Base-by-base conservation (phyloP, 2,888 invertebrate genomes). In the Lycophotia porphyrea region DNA sequence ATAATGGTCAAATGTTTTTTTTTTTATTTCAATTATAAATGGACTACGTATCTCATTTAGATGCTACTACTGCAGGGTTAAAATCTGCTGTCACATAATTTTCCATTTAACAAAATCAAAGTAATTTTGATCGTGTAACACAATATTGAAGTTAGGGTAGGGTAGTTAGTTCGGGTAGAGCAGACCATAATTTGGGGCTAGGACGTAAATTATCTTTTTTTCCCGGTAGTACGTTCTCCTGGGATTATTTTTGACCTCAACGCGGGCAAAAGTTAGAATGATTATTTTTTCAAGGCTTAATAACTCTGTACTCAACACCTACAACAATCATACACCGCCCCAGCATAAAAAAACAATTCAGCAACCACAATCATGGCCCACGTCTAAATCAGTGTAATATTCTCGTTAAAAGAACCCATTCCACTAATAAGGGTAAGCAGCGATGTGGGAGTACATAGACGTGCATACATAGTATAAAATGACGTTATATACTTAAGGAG, bases 341-440 rank as follows among this genome's bases (percentile, higher is more conserved):
- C 44, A 47, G 44, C 18, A 21, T n/a, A 5, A 47, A 18, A 49
- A 76, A 42, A 31, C 13, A 79, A 73, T 42, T 64, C 34, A 34
- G 18, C 11, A 21, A 13, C 47, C 31, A 49, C 66, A 44, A 49
- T 47, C 31, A 55, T 71, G 39, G 49, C 71, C 78, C 67, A 73
- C 72, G 60, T 64, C 39, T 73, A 77, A 85, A 85, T 76, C 68
- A 72, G 69, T 27, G 72, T 55, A 60, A 69, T 73, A 80, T 68
- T 64, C 60, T 58, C 58, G 68, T 84, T 81, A 84, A 81, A 80
- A 77, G 71, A 85, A 80, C 68, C 74, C 70, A 78, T 77, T 86
- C 72, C 76, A 74, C 91, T 90, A 92, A 93, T 91, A 91, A 91
- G 90, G 90, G 89, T 88, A 86, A 89, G 88, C 85, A 86, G 87